A percentile compares a stretch with the other conserved stretches of the same genome.
phyloP scores from a whole-genome alignment of 2,113 vertebrate species.

The Circaetus cinerascens region DNA sequence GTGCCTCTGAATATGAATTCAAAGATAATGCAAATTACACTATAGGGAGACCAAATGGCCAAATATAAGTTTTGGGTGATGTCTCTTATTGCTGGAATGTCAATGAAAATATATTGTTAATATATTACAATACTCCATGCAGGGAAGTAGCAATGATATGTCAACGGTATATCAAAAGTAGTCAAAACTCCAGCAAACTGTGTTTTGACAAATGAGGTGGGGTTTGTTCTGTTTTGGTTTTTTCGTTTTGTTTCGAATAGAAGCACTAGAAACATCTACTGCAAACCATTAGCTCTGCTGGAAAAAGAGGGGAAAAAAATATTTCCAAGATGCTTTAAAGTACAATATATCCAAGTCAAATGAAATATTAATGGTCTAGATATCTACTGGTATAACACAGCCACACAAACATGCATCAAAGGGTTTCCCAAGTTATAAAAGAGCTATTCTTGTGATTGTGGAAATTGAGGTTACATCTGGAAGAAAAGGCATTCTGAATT shows the following conservation, averaged over 20 bases:
- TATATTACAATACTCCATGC: not conserved
- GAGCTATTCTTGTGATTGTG: not conserved
- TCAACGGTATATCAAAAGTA: not conserved
- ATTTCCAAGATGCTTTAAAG: not conserved
- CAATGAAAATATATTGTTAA: not conserved
- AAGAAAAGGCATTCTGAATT: not conserved
- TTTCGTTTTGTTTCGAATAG: not conserved
- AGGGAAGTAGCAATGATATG: not conserved
- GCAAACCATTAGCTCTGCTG: not conserved
- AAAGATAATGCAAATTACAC: not conserved
- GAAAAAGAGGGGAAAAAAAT: not conserved
- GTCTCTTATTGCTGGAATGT: not conserved
- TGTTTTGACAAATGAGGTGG: not conserved
- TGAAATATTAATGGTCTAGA: conserved; percentile 5
- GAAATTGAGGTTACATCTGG: not conserved
- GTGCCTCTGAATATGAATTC: not conserved
- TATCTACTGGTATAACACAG: not conserved
- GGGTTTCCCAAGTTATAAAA: not conserved
- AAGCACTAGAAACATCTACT: not conserved
- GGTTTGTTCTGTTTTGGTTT: not conserved
- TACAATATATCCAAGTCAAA: not conserved
- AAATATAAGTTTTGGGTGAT: not conserved
- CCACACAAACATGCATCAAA: conserved; percentile 15
- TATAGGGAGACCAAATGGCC: not conserved
- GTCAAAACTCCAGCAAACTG: not conserved